These are phyloP conservation scores for Notothenia coriiceps DNA, from an alignment of 2,113 vertebrate species.

Conservation along the genomic window DNA sequence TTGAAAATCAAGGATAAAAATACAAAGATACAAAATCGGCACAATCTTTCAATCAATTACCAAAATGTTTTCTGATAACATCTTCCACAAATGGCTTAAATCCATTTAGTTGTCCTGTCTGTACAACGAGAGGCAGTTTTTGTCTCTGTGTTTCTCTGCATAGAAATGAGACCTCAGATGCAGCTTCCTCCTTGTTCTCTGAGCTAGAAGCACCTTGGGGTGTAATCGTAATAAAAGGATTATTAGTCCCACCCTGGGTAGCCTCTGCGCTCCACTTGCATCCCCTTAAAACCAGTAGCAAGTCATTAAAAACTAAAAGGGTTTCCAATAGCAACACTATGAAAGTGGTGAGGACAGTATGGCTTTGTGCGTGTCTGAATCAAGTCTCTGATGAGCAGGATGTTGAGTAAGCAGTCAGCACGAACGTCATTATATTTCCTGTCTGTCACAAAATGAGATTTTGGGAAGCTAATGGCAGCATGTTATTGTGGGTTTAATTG, in stretches of 20 bases:
- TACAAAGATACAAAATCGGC: background rate
- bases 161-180: conserved; percentile 40
- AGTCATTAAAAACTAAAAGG: conserved; percentile 53
- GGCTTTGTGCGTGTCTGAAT: conserved; percentile 15
- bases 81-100: background rate
- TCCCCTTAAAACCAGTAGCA: conserved; percentile 54
- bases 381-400: conserved; percentile 26
- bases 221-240: conserved; percentile 64
- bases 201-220: conserved; percentile 52
- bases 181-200: conserved; percentile 40
- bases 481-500: conserved; percentile 25
- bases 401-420: conserved; percentile 21
- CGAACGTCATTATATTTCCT: conserved; percentile 52
- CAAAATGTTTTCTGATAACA: background rate
- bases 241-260: conserved; percentile 57
- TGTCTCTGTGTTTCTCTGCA: conserved; percentile 7
- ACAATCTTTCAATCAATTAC: background rate
- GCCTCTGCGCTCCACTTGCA: conserved; percentile 39
- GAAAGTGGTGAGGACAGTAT: conserved; percentile 15
- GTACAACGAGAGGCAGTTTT: background rate
- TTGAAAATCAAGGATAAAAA: background rate
- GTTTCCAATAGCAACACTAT: conserved; percentile 71
- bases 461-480: conserved; percentile 17
- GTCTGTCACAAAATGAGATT: conserved; percentile 45
- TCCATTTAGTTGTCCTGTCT: background rate